These are phyloP conservation scores for Chelonoidis abingdonii DNA, from an alignment of 2,113 vertebrate genomes.

Conservation along the genomic window DNA sequence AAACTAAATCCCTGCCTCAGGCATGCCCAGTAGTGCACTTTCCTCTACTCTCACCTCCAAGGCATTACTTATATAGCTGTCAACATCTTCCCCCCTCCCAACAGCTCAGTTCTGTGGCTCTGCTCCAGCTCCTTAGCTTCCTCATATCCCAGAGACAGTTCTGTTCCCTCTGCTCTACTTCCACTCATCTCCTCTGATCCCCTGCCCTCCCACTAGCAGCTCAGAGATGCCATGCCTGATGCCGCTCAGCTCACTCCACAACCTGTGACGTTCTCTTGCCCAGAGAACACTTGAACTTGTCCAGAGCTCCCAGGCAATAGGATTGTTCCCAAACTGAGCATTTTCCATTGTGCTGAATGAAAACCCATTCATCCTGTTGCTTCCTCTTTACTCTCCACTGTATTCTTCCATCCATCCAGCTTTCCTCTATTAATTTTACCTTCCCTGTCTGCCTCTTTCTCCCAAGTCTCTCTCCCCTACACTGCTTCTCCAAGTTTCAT, in stretches of 20 bases:
- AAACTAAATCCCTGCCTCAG: not conserved
- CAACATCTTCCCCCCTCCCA: not conserved
- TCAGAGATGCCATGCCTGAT: not conserved
- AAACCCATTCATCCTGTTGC: conserved; percentile 25
- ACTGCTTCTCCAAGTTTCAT: not conserved
- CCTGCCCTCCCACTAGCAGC: not conserved
- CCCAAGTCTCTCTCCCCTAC: not conserved
- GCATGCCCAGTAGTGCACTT: rapidly evolving
- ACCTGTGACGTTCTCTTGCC: conserved; percentile 17
- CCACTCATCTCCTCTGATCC: conserved; percentile 18
- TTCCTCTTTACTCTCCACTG: not conserved
- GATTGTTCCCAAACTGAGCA: conserved; percentile 19
- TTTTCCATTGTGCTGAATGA: not conserved
- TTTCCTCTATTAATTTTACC: not conserved
- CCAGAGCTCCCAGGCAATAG: conserved; percentile 24
- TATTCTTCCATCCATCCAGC: not conserved
- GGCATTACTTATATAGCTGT: not conserved
- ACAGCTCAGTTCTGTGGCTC: conserved; percentile 4
- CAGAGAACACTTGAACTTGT: conserved; percentile 39
- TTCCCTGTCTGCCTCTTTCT: not conserved
- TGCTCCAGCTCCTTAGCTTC: not conserved
- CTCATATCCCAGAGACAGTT: conserved; percentile 27
- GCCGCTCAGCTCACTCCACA: conserved; percentile 32
- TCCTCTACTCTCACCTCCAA: not conserved
- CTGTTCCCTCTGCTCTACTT: conserved; percentile 3